Evolutionary conservation across 2,888 invertebrate species (phyloP).

Genomic region (Drosophila aldrichi): DNA sequence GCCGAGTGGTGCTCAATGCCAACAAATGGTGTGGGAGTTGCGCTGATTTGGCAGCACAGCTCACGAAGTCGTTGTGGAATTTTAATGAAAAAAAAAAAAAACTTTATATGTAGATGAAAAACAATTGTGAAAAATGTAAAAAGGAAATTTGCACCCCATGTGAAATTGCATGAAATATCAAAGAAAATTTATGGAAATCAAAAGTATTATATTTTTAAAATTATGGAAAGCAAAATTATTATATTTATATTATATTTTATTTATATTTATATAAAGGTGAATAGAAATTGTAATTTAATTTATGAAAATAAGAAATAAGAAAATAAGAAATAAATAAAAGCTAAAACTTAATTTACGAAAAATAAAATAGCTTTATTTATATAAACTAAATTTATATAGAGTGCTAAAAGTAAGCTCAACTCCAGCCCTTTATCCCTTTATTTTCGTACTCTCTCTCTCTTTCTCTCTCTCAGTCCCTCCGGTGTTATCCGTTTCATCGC

Average conservation of each 20-base stretch:
- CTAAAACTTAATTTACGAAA: no score
- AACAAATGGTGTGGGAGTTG: slow-evolving; percentile 68
- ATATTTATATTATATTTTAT: no score
- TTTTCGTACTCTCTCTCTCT: no score
- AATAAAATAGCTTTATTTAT: no score
- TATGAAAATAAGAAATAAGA: background rate
- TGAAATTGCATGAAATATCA: slow-evolving; percentile 12
- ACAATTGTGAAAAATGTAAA: slow-evolving; percentile 40
- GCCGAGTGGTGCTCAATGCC: slow-evolving; percentile 17
- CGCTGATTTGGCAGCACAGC: slow-evolving; percentile 64
- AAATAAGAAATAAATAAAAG: background rate
- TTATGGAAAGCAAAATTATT: slow-evolving; percentile 19
- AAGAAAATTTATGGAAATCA: slow-evolving; percentile 13
- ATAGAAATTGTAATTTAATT: background rate
- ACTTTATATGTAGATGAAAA: slow-evolving; percentile 1
- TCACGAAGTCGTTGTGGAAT: slow-evolving; percentile 71
- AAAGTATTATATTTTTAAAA: slow-evolving; percentile 3
- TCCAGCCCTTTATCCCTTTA: no score
- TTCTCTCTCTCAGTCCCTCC: no score
- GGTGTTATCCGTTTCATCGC: no score
- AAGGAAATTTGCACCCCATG: slow-evolving; percentile 32
- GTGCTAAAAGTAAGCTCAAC: no score
- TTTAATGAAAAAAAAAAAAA: slow-evolving; percentile 74
- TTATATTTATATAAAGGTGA: no score
- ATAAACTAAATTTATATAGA: no score